Base-by-base conservation (phyloP, 2,888 invertebrate genomes). In the Nephrotoma flavescens region DNA sequence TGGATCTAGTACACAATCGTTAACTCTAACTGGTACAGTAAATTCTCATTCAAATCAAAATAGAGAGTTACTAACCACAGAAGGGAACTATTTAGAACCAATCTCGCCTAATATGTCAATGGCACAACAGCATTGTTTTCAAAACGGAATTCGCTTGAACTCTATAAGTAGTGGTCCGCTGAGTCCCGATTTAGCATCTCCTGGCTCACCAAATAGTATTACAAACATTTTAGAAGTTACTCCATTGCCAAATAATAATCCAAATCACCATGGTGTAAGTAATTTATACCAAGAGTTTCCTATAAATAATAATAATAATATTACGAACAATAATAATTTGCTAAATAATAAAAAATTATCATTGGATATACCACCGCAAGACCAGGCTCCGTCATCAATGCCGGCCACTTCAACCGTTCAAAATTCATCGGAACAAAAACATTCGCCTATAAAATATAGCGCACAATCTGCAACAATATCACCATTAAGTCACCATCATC, bases 251-350 rank as follows among this genome's bases (percentile, higher is more conserved):
- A 90, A 88, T 92, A 92, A 88, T 83, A 52, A 19, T 12, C 41
- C 52, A 2, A 86, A 84, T 45, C 87, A 87, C 86, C 52, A 42
- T 45, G 87, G 86, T 44, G 92, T 92, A 19, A 92, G 93, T 71
- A 94, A 94, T 90, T 91, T 94, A 2, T 94, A 94, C 89, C 93
- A 94, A 88, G 94, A 93, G 87, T 93, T 94, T 89, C 94, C 93
- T 5, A 85, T 89, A 47, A 87, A 86, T 88, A 86, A 89, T 88
- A 71, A 88, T 45, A 89, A 88, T 86, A 90, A 90, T 42, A 85
- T 42, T 15, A 19, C 6, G 12, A 45, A 31, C 9, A 88, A 89
- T 44, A 89, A 89, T 83, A 89, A 89, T 83, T 86, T 42, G 15
- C 45, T 86, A 45, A 86, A 89, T 42, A 87, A 89, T 42, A 90